Evolutionary conservation across 2,113 vertebrate species (phyloP).

Genomic region (Hypocryptadius cinnamomeus): DNA sequence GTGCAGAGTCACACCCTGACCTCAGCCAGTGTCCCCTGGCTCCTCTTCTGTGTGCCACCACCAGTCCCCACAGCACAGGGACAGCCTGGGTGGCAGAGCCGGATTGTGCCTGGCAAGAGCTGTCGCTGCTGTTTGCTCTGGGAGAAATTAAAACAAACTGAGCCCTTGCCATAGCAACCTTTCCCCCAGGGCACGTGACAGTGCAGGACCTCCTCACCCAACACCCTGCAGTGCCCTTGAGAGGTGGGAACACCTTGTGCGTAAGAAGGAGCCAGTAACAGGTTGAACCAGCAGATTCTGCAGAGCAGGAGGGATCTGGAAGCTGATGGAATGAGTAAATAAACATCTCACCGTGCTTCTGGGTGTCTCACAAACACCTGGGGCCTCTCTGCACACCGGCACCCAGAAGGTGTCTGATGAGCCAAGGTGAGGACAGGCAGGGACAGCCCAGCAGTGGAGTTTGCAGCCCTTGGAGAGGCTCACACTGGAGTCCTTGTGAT

Average conservation of each 20-base stretch:
- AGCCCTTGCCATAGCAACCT: conserved; percentile 23
- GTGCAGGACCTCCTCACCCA: neutral
- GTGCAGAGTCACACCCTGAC: neutral
- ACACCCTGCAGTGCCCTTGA: neutral
- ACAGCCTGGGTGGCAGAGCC: neutral
- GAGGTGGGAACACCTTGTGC: neutral
- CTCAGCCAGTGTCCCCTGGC: neutral
- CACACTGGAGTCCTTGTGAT: neutral
- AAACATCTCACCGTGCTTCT: neutral
- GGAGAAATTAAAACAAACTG: conserved; percentile 29
- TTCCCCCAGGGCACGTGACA: neutral
- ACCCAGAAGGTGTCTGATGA: neutral
- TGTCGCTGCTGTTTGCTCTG: conserved; percentile 18
- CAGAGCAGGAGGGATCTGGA: neutral
- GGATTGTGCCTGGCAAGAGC: neutral
- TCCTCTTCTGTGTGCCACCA: neutral
- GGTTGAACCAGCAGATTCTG: conserved; percentile 1
- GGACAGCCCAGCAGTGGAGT: neutral
- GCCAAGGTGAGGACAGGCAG: accelerated
- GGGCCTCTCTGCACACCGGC: neutral
- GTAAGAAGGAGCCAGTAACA: neutral
- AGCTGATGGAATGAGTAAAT: neutral
- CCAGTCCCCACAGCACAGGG: neutral
- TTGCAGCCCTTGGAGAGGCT: neutral
- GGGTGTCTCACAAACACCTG: neutral